Percentiles rank a stretch among this genome's conserved stretches.
These are phyloP conservation scores for Tetrapedia diversipes DNA, from an alignment of 2,888 invertebrate species.

Conservation along the genomic window DNA sequence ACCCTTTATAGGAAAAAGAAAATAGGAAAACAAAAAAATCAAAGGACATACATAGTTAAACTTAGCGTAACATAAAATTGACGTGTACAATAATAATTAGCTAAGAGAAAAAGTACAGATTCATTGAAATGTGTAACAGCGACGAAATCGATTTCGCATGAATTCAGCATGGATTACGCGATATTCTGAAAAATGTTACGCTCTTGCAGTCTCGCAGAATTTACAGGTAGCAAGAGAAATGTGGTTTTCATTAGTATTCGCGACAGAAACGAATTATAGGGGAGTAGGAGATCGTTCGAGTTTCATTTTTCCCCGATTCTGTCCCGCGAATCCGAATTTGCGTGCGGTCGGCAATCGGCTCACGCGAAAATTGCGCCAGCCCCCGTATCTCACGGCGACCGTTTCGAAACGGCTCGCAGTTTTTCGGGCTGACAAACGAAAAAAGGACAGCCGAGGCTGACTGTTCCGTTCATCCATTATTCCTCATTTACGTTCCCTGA, in stretches of 20 bases:
- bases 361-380: constrained; percentile 14
- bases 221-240: background rate
- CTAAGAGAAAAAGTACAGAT: too few relatives aligned
- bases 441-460: constrained; percentile 5
- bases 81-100: too few relatives aligned
- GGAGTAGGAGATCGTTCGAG: background rate
- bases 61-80: too few relatives aligned
- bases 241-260: background rate
- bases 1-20: too few relatives aligned
- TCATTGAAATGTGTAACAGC: too few relatives aligned
- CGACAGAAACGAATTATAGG: background rate
- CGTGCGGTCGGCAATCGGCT: constrained; percentile 16
- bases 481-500: constrained; percentile 37
- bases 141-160: background rate
- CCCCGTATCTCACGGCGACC: constrained; percentile 1
- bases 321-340: constrained; percentile 3
- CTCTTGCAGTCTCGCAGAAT: too few relatives aligned
- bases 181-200: background rate
- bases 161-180: background rate
- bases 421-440: constrained; percentile 18
- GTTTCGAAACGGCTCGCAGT: background rate
- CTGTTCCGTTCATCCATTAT: constrained; percentile 35
- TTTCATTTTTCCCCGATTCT: constrained; percentile 12
- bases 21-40: too few relatives aligned
- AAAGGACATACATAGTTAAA: too few relatives aligned